Percentiles rank a stretch among this genome's conserved stretches.
phyloP scores from a whole-genome alignment of 2,888 invertebrate genomes.

The Acanthosoma haemorrhoidale region DNA sequence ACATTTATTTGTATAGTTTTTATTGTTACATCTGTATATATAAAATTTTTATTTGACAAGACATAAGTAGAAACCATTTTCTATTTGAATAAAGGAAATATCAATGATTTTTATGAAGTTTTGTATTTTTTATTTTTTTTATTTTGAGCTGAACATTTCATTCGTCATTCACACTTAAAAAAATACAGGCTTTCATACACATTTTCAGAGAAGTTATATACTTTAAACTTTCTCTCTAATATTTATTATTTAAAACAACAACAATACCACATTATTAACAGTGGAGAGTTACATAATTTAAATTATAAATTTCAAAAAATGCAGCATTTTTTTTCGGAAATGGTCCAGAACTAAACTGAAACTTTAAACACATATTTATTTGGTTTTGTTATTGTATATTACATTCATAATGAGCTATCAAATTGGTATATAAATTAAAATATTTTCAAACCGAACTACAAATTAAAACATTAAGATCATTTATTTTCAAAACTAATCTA shows the following conservation, averaged over 20 bases:
- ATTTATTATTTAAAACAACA: not conserved
- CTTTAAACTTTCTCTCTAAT: not conserved
- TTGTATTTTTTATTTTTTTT: not conserved
- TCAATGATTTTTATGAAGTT: not conserved
- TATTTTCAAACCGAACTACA: not conserved
- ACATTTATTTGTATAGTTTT: not conserved
- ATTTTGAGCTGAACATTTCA: conserved; percentile 9
- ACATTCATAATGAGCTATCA: not conserved
- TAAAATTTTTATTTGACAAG: not conserved
- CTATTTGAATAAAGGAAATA: conserved; percentile 1
- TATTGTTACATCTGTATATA: not conserved
- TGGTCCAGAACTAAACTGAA: not conserved
- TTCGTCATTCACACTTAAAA: not conserved
- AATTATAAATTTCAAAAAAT: not conserved
- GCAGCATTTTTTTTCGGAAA: not conserved
- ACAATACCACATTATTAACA: not conserved
- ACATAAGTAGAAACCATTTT: not conserved
- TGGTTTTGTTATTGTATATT: too few relatives aligned
- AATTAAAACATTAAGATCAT: too few relatives aligned
- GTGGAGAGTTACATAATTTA: not conserved
- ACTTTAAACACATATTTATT: conserved; percentile 1
- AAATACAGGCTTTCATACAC: not conserved
- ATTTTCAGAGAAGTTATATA: not conserved
- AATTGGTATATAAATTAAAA: not conserved
- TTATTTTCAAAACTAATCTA: too few relatives aligned